Evolutionary conservation across 2,113 vertebrate species (phyloP).

Genomic region (Sorex fumeus): DNA sequence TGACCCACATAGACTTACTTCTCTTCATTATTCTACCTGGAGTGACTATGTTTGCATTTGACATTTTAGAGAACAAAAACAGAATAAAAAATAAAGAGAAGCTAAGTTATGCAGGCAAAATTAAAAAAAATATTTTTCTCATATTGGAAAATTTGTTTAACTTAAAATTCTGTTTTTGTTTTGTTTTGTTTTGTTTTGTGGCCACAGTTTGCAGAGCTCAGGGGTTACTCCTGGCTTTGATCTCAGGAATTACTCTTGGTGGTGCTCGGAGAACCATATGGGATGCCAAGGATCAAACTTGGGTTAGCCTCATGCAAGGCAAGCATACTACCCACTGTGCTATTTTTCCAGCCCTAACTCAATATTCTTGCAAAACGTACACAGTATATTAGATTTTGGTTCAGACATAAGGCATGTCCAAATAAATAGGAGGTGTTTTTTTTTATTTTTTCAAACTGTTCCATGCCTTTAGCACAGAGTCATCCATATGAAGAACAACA

Average conservation of each 20-base stretch:
- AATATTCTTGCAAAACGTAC: conserved; percentile 24
- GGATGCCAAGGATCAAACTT: too few relatives aligned
- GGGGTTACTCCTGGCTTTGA: too few relatives aligned
- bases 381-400: neutral
- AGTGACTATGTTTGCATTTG: neutral
- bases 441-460: too few relatives aligned
- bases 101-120: neutral
- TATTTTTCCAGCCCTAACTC: neutral
- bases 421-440: neutral
- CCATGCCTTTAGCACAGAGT: too few relatives aligned
- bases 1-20: neutral
- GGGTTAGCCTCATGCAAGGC: too few relatives aligned
- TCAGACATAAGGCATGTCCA: neutral
- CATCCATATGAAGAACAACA: too few relatives aligned
- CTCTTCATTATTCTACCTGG: neutral
- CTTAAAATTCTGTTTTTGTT: neutral
- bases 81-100: neutral
- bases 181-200: too few relatives aligned
- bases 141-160: neutral
- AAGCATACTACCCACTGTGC: too few relatives aligned
- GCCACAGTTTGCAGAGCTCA: too few relatives aligned
- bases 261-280: too few relatives aligned
- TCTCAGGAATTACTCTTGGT: too few relatives aligned
- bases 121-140: neutral
- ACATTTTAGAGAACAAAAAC: neutral